These are phyloP conservation scores for Paelopatides confundens DNA, from an alignment of 53 echinoderm and acorn worm genomes.

Conservation along the genomic window DNA sequence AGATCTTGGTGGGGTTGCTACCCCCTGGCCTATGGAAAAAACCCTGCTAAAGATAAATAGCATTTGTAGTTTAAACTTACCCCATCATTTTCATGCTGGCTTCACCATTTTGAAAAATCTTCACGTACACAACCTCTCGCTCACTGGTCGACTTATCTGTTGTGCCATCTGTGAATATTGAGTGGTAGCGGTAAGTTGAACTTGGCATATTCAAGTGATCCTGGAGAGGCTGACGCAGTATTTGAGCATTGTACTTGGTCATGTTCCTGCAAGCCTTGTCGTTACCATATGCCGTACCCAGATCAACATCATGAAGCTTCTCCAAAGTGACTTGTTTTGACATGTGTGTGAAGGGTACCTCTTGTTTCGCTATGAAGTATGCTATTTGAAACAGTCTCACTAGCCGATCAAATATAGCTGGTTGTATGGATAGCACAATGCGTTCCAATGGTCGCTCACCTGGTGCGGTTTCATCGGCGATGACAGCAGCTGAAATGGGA, in stretches of 20 bases:
- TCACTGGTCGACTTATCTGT: conserved; percentile 26
- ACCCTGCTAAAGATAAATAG: too few relatives aligned
- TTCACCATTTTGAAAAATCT: conserved; percentile 11
- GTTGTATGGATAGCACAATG: neutral
- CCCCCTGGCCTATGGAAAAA: too few relatives aligned
- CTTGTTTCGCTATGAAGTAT: too few relatives aligned
- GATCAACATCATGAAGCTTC: conserved; percentile 34
- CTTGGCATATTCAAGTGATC: neutral
- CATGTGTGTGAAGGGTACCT: neutral
- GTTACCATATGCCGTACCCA: conserved; percentile 34
- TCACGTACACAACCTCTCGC: conserved; percentile 22
- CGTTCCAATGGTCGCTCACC: conserved; percentile 5
- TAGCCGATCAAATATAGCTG: neutral
- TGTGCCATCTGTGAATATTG: conserved; percentile 30
- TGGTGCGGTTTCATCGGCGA: neutral
- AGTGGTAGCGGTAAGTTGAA: conserved; percentile 27
- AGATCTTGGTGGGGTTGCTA: too few relatives aligned
- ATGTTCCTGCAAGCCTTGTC: conserved; percentile 27
- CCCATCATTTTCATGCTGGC: conserved; percentile 26
- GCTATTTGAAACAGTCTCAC: too few relatives aligned
- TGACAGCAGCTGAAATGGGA: neutral
- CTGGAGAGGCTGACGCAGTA: neutral
- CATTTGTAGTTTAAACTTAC: neutral
- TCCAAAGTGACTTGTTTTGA: neutral
- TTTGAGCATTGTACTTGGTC: conserved; percentile 7